Conservation (phyloP, 2,888 invertebrate species). For the Cheilosia soror region DNA sequence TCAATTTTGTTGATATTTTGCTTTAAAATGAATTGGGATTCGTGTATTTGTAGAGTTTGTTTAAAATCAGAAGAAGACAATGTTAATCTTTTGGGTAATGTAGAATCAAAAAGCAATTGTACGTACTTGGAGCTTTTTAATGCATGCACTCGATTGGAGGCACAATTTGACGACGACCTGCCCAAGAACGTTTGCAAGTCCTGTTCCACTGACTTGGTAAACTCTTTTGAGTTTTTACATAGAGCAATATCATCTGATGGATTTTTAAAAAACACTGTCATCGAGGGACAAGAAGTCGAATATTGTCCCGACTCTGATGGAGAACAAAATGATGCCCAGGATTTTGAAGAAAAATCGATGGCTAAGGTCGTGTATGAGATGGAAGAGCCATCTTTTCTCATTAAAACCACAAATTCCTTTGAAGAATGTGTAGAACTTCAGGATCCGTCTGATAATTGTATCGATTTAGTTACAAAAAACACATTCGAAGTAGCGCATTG, state of each 20-base stretch:
- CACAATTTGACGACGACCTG: slow-evolving; percentile 30
- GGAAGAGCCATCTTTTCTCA: not conserved
- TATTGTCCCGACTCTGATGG: not conserved
- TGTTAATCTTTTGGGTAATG: slow-evolving; percentile 22
- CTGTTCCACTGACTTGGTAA: slow-evolving; percentile 50
- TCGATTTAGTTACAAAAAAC: not conserved
- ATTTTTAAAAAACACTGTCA: slow-evolving; percentile 11
- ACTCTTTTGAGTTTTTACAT: slow-evolving; percentile 34
- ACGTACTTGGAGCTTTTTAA: slow-evolving; percentile 67
- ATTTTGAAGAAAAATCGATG: not conserved
- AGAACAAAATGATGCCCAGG: not conserved
- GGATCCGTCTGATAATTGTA: not conserved
- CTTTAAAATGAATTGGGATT: slow-evolving; percentile 44
- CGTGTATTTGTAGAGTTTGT: slow-evolving; percentile 46
- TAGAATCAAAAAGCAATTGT: slow-evolving; percentile 17
- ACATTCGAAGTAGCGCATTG: slow-evolving; percentile 23
- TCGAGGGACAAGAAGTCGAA: not conserved
- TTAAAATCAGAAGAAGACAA: slow-evolving; percentile 22
- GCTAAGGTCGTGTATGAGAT: not conserved
- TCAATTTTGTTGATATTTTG: not conserved
- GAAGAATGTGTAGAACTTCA: not conserved
- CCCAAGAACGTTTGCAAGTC: slow-evolving; percentile 53
- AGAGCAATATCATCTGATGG: slow-evolving; percentile 48
- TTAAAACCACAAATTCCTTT: not conserved
- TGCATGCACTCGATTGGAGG: slow-evolving; percentile 49